phyloP scores from a whole-genome alignment of 2,888 invertebrate species.

The Ophraella communa region DNA sequence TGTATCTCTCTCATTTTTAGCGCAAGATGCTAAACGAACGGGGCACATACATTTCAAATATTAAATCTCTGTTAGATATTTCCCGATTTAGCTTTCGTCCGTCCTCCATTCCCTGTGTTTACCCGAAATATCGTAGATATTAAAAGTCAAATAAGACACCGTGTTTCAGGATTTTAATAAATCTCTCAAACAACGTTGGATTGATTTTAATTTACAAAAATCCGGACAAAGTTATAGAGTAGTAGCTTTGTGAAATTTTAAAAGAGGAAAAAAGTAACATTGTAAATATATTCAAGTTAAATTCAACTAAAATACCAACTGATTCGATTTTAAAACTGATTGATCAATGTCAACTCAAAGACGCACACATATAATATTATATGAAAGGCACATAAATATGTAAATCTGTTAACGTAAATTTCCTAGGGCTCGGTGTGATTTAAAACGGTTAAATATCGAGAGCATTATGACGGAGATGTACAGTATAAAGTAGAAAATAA shows the following conservation, averaged over 20 bases:
- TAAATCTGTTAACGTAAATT: constrained; percentile 30
- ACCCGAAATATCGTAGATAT: constrained; percentile 36
- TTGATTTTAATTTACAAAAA: background rate
- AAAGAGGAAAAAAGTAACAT: too few species aligned
- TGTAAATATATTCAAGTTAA: too few species aligned
- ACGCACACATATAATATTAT: constrained; percentile 17
- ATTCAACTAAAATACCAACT: background rate
- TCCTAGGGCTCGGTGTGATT: constrained; percentile 23
- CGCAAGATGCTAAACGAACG: constrained; percentile 3
- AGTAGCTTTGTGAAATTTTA: too few species aligned
- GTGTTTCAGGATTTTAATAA: constrained; percentile 35
- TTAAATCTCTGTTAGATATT: constrained; percentile 38
- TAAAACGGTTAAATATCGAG: constrained; percentile 35
- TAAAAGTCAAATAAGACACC: constrained; percentile 38
- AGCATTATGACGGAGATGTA: constrained; percentile 43
- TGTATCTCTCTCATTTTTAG: constrained; percentile 26
- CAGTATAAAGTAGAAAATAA: constrained; percentile 22
- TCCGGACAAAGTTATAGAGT: background rate
- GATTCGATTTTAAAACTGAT: constrained; percentile 22
- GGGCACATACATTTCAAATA: constrained; percentile 38
- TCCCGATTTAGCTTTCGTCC: constrained; percentile 11
- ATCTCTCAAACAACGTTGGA: constrained; percentile 19
- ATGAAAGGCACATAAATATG: constrained; percentile 39
- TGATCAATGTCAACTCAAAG: constrained; percentile 23
- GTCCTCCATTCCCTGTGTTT: constrained; percentile 16